Conservation (phyloP, 2,888 invertebrate genomes). For the Spilarctia lutea region DNA sequence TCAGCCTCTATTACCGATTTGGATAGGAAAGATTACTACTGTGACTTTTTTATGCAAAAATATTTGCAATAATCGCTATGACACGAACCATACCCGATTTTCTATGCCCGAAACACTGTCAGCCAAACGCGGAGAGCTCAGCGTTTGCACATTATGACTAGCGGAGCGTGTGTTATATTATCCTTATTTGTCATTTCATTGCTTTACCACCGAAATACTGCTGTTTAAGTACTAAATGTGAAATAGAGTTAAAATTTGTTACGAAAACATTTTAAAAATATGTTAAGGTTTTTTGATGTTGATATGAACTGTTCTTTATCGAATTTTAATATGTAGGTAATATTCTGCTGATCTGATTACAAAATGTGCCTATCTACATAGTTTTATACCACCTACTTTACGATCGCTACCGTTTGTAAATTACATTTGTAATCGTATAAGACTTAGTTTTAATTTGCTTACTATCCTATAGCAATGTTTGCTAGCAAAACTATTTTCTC, state of each 20-base stretch:
- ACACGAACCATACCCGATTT: constrained; percentile 52
- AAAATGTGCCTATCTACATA: neutral
- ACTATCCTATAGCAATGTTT: too few relatives aligned
- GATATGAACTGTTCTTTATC: neutral
- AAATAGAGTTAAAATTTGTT: constrained; percentile 22
- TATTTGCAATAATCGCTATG: constrained; percentile 46
- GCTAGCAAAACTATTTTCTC: neutral
- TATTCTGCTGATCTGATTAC: neutral
- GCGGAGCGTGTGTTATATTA: constrained; percentile 67
- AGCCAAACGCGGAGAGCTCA: constrained; percentile 83
- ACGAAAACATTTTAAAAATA: neutral
- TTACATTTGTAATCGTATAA: neutral
- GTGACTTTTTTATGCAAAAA: neutral
- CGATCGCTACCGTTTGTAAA: neutral
- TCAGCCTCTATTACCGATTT: neutral
- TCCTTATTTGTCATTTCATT: constrained; percentile 64
- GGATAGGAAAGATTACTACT: neutral
- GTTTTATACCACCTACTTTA: neutral
- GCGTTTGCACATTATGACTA: constrained; percentile 85
- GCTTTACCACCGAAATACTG: constrained; percentile 47
- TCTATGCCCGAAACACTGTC: constrained; percentile 76
- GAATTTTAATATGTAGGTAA: neutral
- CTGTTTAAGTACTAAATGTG: constrained; percentile 34
- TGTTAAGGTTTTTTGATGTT: neutral
- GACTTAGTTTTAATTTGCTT: neutral